These are phyloP conservation scores for Musca vetustissima DNA, from an alignment of 1,140 invertebrate species.

Conservation along the genomic window DNA sequence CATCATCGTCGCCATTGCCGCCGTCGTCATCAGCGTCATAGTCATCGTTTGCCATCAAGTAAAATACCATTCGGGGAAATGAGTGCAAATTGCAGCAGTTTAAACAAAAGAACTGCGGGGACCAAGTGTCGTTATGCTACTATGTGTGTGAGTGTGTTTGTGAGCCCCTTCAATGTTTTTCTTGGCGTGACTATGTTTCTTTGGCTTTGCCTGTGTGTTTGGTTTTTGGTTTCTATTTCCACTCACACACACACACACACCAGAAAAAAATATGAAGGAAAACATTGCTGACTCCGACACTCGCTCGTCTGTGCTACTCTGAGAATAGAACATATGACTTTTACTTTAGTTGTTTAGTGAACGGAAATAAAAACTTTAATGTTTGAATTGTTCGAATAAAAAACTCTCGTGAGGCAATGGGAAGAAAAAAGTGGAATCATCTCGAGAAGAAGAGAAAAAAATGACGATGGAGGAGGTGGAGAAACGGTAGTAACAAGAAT, in stretches of 20 bases:
- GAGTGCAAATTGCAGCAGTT: slow-evolving; percentile 18
- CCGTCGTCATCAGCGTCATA: too few species aligned
- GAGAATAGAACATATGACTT: slow-evolving; percentile 7
- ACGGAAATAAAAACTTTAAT: slow-evolving; percentile 23
- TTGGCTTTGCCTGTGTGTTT: background rate
- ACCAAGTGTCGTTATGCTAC: too few species aligned
- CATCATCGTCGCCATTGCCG: too few species aligned
- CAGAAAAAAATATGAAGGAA: too few species aligned
- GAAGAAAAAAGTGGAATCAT: too few species aligned
- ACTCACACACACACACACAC: too few species aligned
- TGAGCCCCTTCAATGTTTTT: background rate
- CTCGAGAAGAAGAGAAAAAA: too few species aligned
- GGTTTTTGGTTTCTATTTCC: too few species aligned
- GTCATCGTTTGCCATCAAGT: slow-evolving; percentile 8
- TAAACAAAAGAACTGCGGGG: slow-evolving; percentile 14
- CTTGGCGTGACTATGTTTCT: background rate
- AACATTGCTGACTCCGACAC: too few species aligned
- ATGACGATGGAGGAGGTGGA: too few species aligned
- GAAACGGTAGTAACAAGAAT: too few species aligned
- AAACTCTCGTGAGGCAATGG: background rate
- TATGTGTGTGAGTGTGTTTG: background rate
- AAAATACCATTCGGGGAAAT: slow-evolving; percentile 22
- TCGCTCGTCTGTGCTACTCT: too few species aligned
- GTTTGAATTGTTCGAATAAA: slow-evolving; percentile 9
- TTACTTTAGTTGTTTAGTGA: slow-evolving; percentile 17